Base-by-base conservation (phyloP, 2,888 invertebrate genomes). In the Hartigia nigra region DNA sequence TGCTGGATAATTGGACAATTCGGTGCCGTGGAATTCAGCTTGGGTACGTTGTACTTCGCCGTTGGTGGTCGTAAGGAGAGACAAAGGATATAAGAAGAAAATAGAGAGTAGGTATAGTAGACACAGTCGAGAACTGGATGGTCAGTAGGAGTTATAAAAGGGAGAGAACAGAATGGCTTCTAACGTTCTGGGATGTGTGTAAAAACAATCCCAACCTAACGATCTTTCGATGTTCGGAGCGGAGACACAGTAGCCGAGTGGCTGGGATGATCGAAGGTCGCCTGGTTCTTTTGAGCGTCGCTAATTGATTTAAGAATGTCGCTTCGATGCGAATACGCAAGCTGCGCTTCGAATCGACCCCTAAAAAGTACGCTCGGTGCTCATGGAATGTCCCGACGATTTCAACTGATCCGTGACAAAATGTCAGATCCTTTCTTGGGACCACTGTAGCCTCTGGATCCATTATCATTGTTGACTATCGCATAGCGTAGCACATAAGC, bases 221-320 rank as follows among this genome's bases (percentile, higher is more conserved):
- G 74, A 74, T 74, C 72, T 34, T 72, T 72, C 72, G 75, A 12
- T 69, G 70, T 32, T 72, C 12, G 76, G n/a, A 76, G 75, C 37
- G 32, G 79, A 84, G 82, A 85, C 83, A 85, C 87, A 81, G 85
- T 84, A 87, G 84, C 82, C 82, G 82, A 84, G 82, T 79, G 83
- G 84, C 82, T 76, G 77, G 55, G 77, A 77, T 76, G 87, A 88
- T 88, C 89, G 90, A 90, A 90, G 90, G 90, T 86, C 88, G 87
- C 81, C 89, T 79, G 86, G 82, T 87, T 89, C 87, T 88, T 90
- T 88, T 82, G 86, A 82, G 80, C 82, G 82, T 86, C 84, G 86
- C 84, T 89, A 90, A 89, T 90, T 90, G 88, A 90, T 89, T 89
- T 87, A 74, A 82, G 78, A 81, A 81, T 83, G 79, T 74, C 80